phyloP scores from a whole-genome alignment of 64 coral and sea anemone genomes.

The Dendronephthya gigantea region DNA sequence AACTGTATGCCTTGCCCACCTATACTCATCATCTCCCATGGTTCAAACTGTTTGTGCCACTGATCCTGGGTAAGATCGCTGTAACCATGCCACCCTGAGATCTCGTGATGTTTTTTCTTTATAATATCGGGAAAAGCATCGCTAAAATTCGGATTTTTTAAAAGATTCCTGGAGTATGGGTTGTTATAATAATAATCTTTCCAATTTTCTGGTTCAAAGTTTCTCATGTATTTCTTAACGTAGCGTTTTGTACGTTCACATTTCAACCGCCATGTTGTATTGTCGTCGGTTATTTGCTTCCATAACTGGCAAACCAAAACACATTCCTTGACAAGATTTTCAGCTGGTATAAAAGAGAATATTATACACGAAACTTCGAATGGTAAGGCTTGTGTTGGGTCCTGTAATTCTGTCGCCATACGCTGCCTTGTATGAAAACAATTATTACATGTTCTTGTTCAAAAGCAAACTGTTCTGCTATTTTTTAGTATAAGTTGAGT shows the following conservation, averaged over 20 bases:
- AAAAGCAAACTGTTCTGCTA: too few species aligned
- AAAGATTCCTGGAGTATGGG: background rate
- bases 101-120: background rate
- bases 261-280: constrained; percentile 3
- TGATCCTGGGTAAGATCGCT: background rate
- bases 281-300: background rate
- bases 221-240: background rate
- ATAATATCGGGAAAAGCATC: background rate
- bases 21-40: background rate
- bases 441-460: too few species aligned
- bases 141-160: background rate
- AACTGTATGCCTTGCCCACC: background rate
- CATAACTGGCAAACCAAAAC: constrained; percentile 3
- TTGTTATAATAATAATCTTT: background rate
- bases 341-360: background rate
- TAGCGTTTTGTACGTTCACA: background rate
- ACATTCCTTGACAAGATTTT: background rate
- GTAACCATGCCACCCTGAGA: background rate
- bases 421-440: background rate
- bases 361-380: background rate
- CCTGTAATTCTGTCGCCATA: background rate
- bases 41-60: background rate
- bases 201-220: constrained; percentile 3
- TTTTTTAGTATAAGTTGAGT: too few species aligned
- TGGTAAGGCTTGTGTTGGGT: background rate